Base-by-base conservation (phyloP, 2,888 invertebrate genomes). In the Andricus quercusramuli region DNA sequence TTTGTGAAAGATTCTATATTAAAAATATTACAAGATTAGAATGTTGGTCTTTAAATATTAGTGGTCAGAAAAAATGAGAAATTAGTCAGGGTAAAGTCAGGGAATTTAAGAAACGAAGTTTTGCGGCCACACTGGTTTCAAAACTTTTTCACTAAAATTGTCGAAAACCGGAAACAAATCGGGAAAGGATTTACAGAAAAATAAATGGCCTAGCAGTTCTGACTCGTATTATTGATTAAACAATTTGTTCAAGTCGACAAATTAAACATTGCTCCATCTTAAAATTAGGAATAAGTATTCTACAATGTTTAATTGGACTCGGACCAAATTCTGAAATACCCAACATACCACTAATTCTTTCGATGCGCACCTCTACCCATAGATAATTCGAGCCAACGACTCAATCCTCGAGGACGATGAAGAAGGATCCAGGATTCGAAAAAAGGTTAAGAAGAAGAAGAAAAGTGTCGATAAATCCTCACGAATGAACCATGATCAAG, bases 381-480 rank as follows among this genome's bases (percentile, higher is more conserved):
- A 74, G 74, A 56, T 74, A 20, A 56, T 74, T 56, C 74, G 56
- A 32, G n/a, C 74, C 25, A 74, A 32, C 32, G 74, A 74, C 13
- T 37, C 13, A 32, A 32, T 56, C n/a, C 32, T 74, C n/a, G 56
- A 82, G 1, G 59, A 56, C 41, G 32, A 76, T 59, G 15, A 84
- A 78, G 25, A 83, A 84, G 56, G 78, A 67, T 51, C 68, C 64
- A 5, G 85, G 70, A 29, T 83, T 13, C 82, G 81, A 13, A 89
- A 89, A 66, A 89, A 87, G 79, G 85, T 86, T 9, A 90, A 88
- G 65, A 84, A 88, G 70, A 88, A 88, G 64, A 88, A 87, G 84
- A 90, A 88, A 79, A 82, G 78, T 6, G 74, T 78, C 8, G 89
- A 89, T 32, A 88, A 84, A 78, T 85, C 84, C 17, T 86, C 78